Base-by-base conservation (phyloP, 2,888 invertebrate genomes). In the Teinopalpus imperialis region DNA sequence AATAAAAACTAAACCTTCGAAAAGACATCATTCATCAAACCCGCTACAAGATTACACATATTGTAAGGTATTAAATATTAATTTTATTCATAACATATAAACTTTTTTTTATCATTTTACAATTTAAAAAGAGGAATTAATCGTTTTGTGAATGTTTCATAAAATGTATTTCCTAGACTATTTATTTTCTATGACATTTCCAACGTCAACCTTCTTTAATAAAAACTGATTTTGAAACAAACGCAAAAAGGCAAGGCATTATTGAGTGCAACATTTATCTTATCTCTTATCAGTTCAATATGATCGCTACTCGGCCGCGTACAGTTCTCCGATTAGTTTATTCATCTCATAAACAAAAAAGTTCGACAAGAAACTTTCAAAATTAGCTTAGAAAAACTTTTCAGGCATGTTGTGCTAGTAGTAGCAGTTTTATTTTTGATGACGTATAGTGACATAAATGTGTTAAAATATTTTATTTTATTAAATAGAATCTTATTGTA, bases 281-380 rank as follows among this genome's bases (percentile, higher is more conserved):
- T 59, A 85, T 85, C 86, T 69, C 63, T 69, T 85, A 87, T 81
- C 85, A 69, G 72, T 67, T 69, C 74, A 81, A 85, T 86, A 81
- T 81, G 75, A 76, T 74, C 72, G 74, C 65, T 69, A 72, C 73
- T 62, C 71, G 63, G 63, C 72, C 66, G 59, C 55, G 54, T 51
- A 58, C 58, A 53, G 56, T 48, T 56, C 54, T 54, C 52, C 51
- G 56, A 36, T 48, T 44, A 35, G 39, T 43, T 57, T 49, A 43
- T 49, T 44, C 45, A 43, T 45, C 42, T 42, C 36, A 47, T 37
- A 49, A 48, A 44, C 32, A 44, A 44, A 49, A 39, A 45, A 48
- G 39, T 34, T 18, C 34, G 35, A 44, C 24, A 43, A 32, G n/a
- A n/a, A 49, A 47, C 29, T 40, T 40, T 39, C 39, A 40, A 36